phyloP scores from a whole-genome alignment of 92 coral and sea anemone species.

The Umimayanthus kanabou region DNA sequence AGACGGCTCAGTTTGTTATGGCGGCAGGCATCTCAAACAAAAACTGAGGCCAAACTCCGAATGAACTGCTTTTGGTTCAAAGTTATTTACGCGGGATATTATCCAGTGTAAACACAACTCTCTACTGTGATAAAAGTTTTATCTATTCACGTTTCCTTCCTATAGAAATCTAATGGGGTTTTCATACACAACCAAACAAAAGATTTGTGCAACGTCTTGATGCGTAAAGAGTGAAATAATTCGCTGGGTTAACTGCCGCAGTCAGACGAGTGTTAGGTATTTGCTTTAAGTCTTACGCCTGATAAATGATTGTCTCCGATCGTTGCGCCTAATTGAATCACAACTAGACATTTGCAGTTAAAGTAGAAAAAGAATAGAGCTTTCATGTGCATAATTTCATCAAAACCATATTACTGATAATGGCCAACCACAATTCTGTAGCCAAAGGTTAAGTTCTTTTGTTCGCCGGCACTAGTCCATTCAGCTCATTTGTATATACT shows the following conservation, averaged over 20 bases:
- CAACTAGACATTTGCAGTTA: conserved; percentile 60
- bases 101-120: conserved; percentile 71
- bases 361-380: conserved; percentile 51
- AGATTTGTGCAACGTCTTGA: conserved; percentile 66
- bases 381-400: conserved; percentile 73
- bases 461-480: conserved; percentile 58
- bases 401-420: conserved; percentile 63
- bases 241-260: conserved; percentile 57
- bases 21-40: neutral
- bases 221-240: conserved; percentile 59
- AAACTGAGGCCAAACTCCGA: neutral
- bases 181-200: conserved; percentile 80
- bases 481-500: conserved; percentile 69
- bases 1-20: neutral
- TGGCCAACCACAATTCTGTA: conserved; percentile 53
- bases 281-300: conserved; percentile 67
- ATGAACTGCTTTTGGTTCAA: conserved; percentile 17
- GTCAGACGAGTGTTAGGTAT: conserved; percentile 43
- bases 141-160: conserved; percentile 82
- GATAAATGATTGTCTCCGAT: conserved; percentile 48
- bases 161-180: conserved; percentile 85
- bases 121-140: conserved; percentile 72
- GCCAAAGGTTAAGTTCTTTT: conserved; percentile 78
- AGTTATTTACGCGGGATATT: conserved; percentile 60
- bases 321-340: conserved; percentile 82